Percentiles rank a stretch among this genome's conserved stretches.
phyloP scores from a whole-genome alignment of 2,797 vertebrate genomes.

The Argyrosomus regius region DNA sequence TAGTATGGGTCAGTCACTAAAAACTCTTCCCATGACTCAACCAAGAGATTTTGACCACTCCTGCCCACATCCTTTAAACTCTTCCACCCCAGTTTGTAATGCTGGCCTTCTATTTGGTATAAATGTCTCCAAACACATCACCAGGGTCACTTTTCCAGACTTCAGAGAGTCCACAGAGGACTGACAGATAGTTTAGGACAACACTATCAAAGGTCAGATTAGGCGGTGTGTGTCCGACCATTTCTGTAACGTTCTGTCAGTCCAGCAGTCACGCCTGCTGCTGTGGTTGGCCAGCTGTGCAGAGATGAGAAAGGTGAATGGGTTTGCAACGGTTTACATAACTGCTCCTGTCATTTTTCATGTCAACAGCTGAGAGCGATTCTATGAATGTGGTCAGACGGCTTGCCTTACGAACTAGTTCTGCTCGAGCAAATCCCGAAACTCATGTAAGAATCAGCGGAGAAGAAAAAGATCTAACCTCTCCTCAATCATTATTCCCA shows the following conservation, averaged over 20 bases:
- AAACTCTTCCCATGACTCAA: constrained; percentile 1
- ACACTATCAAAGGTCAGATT: background rate
- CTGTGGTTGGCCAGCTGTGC: background rate
- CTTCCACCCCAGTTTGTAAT: background rate
- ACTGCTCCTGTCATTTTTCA: background rate
- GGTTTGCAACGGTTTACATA: background rate
- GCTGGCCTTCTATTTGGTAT: background rate
- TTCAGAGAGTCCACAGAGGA: too few species aligned
- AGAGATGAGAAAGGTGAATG: background rate
- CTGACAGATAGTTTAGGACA: too few species aligned
- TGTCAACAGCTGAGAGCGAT: background rate
- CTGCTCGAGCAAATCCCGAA: background rate
- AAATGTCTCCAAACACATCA: background rate
- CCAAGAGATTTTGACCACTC: background rate
- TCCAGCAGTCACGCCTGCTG: background rate
- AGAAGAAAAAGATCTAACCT: background rate
- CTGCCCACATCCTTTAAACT: background rate
- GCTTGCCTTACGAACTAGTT: background rate
- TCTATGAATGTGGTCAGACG: background rate
- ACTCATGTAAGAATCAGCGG: background rate
- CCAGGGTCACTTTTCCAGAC: background rate
- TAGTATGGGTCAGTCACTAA: background rate
- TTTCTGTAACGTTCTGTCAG: background rate
- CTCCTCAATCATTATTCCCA: background rate
- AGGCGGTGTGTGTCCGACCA: too few species aligned